A percentile compares a stretch with the other conserved stretches of the same genome.
phyloP scores from a whole-genome alignment of 2,113 vertebrate species.

The Silurus meridionalis region DNA sequence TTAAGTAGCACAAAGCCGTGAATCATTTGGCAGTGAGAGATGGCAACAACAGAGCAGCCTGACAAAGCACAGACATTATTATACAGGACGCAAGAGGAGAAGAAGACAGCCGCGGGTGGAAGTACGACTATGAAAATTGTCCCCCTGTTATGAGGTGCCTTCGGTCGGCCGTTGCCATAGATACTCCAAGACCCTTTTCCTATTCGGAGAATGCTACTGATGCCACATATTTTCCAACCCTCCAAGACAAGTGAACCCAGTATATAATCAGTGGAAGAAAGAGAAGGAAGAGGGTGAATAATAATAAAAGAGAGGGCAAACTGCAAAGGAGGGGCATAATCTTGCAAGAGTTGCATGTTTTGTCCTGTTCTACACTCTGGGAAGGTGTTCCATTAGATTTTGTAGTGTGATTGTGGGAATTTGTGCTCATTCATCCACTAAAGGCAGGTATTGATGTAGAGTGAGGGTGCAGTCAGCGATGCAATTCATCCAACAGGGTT shows the following conservation, averaged over 20 bases:
- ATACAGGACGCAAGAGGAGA: constrained; percentile 42
- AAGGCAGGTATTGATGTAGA: too few species aligned
- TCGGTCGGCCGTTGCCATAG: constrained; percentile 55
- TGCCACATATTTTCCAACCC: constrained; percentile 42
- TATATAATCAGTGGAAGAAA: constrained; percentile 42
- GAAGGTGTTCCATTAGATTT: too few species aligned
- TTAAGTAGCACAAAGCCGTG: constrained; percentile 44
- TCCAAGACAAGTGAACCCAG: constrained; percentile 45
- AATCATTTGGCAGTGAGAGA: constrained; percentile 39
- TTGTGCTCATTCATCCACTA: too few species aligned
- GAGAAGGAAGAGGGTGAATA: not conserved
- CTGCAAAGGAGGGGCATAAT: not conserved
- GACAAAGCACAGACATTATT: constrained; percentile 46
- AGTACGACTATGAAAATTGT: constrained; percentile 49
- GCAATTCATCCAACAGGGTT: too few species aligned
- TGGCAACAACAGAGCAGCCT: constrained; percentile 41
- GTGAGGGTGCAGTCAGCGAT: too few species aligned
- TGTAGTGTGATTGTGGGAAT: too few species aligned
- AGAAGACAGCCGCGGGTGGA: constrained; percentile 36
- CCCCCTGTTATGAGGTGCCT: constrained; percentile 47
- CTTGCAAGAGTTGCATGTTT: not conserved
- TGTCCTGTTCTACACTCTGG: too few species aligned
- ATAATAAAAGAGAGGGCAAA: constrained; percentile 10
- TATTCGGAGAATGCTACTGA: constrained; percentile 43
- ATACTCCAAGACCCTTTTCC: constrained; percentile 48